phyloP scores from a whole-genome alignment of 1,140 invertebrate genomes.

The Eriocheir sinensis region DNA sequence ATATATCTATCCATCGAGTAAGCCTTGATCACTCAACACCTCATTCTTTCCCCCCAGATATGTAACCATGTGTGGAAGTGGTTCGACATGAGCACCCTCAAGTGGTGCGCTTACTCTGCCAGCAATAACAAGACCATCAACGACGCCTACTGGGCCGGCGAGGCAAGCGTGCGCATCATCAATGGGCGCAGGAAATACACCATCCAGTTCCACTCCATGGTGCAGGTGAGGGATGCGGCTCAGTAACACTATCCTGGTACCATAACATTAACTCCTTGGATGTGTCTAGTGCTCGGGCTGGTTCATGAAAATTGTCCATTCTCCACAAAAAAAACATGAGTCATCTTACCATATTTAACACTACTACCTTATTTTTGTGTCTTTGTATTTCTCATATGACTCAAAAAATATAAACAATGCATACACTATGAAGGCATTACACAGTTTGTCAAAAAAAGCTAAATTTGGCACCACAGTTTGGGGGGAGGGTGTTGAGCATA shows the following conservation, averaged over 20 bases:
- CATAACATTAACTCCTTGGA: not conserved
- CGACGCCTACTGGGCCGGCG: slow-evolving; percentile 91
- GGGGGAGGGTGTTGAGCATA: no score
- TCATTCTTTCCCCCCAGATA: slow-evolving; percentile 79
- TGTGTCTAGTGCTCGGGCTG: no score
- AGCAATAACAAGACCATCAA: slow-evolving; percentile 91
- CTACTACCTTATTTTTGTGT: no score
- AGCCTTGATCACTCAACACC: no score
- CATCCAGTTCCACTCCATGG: slow-evolving; percentile 92
- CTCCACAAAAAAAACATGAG: no score
- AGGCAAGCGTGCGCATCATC: slow-evolving; percentile 88
- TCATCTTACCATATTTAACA: no score
- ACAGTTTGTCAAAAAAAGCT: no score
- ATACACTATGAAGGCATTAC: no score
- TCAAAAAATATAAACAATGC: no score
- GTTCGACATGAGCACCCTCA: slow-evolving; percentile 91
- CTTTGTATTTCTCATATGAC: no score
- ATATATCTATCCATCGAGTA: slow-evolving; percentile 87
- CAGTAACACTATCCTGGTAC: not conserved
- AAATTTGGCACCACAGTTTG: no score
- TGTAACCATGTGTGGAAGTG: slow-evolving; percentile 89
- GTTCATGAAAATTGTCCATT: no score
- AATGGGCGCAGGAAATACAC: slow-evolving; percentile 90
- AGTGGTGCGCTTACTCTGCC: slow-evolving; percentile 90
- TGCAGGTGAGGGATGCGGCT: slow-evolving; percentile 85